Evolutionary conservation across 2,797 vertebrate genomes (phyloP).

Genomic region (Argya squamiceps): DNA sequence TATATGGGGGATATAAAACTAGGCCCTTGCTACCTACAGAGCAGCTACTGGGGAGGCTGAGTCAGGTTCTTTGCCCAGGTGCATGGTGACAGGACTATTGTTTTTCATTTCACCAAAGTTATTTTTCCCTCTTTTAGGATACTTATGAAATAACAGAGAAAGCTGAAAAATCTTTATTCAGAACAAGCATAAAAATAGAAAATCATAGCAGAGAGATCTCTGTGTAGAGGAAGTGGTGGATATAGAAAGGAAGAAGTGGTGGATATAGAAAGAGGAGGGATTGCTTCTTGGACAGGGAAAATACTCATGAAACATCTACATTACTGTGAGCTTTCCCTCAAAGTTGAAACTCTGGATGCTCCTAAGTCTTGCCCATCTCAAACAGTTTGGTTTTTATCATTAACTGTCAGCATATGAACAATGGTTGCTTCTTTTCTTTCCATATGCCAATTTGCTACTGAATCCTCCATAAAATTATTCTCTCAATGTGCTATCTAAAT

Average conservation of each 20-base stretch:
- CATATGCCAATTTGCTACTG: not conserved
- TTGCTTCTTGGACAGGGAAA: not conserved
- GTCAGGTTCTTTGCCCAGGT: not conserved
- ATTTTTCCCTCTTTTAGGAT: not conserved
- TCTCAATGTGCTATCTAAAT: not conserved
- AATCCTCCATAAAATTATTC: not conserved
- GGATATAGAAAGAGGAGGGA: not conserved
- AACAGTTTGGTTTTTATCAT: not conserved
- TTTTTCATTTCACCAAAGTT: not conserved
- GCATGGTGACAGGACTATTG: not conserved
- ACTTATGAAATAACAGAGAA: not conserved
- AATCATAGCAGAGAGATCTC: not conserved
- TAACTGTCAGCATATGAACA: not conserved
- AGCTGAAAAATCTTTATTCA: not conserved
- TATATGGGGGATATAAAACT: not conserved
- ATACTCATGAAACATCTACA: not conserved
- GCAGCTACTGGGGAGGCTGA: rapidly evolving
- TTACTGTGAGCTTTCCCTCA: not conserved
- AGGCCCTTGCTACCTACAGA: not conserved
- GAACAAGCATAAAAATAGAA: not conserved
- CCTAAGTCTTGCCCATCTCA: not conserved
- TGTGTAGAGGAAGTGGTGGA: not conserved
- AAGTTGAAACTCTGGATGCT: not conserved
- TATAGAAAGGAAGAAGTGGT: not conserved
- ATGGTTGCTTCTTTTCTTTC: not conserved